Base-by-base conservation (phyloP, 2,888 invertebrate species). In the Autographa gamma region DNA sequence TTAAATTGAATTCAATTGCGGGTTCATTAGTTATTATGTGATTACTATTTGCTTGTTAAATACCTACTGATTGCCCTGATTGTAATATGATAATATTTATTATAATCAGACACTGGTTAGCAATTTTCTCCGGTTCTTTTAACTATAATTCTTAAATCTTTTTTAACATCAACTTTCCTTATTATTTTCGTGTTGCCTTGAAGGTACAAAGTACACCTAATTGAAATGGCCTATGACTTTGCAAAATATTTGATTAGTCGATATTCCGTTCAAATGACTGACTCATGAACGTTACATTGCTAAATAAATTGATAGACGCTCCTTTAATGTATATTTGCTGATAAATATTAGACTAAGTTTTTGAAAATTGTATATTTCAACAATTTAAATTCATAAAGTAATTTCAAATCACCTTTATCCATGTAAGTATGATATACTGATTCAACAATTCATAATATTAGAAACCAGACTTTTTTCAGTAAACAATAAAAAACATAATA, bases 141-240 rank as follows among this genome's bases (percentile, higher is more conserved):
- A 8, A 38, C 34, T 9, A 9, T 38, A 38, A 38, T 38, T 38
- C 34, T 38, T 80, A 79, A 70, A 76, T 73, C 73, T 81, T 81
- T 62, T 68, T 66, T 60, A 56, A 63, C 41, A 56, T 66, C 54
- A 66, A 67, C 62, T 67, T 79, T 64, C 71, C 73, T 76, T 82
- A 14, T 59, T 34, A 61, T 59, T 63, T 58, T 41, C 60, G 66
- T 38, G 52, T 63, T 31, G 13, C 79, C 76, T 79, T 73, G 64
- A 66, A 72, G 1, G n/a, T 38, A 65, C 54, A 34, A 41, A 18
- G 48, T 48, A 16, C 16, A 8, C n/a, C 4, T 6, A 48, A 6
- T 43, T 48, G 48, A 48, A 48, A 48, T n/a, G n/a, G n/a, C 48
- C 32, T 32, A 59, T 69, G 69, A 69, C 56, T 54, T 61, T 54